Percentiles rank a stretch among this genome's conserved stretches.
These are phyloP conservation scores for Drosophila eohydei DNA, from an alignment of 2,888 invertebrate genomes.

Conservation along the genomic window DNA sequence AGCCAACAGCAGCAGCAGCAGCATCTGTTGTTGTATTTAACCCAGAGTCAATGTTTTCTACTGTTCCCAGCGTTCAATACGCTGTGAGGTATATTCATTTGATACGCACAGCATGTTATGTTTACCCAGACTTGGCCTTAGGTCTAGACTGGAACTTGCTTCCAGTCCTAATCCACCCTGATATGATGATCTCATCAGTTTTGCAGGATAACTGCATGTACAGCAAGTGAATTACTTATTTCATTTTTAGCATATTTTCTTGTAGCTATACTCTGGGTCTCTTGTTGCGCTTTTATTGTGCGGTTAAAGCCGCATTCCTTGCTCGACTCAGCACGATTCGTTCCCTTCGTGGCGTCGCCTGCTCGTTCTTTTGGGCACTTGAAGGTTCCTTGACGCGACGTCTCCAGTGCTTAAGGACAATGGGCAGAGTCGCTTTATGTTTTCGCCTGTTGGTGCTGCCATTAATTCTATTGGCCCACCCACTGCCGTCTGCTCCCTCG, in stretches of 20 bases:
- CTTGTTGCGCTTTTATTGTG: conserved; percentile 77
- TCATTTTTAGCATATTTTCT: conserved; percentile 49
- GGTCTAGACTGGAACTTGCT: neutral
- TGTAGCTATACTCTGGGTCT: conserved; percentile 44
- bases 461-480: conserved; percentile 63
- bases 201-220: conserved; percentile 22
- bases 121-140: too few relatives aligned
- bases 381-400: conserved; percentile 75
- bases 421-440: conserved; percentile 63
- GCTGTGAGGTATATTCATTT: neutral
- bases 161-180: neutral
- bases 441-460: conserved; percentile 50
- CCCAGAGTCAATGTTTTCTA: conserved; percentile 42
- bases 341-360: conserved; percentile 7
- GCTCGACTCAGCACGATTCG: neutral
- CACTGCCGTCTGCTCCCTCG: conserved; percentile 33
- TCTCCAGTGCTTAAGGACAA: conserved; percentile 35
- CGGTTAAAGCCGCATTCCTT: conserved; percentile 41
- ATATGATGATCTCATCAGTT: neutral
- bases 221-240: neutral
- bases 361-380: conserved; percentile 44
- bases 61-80: neutral
- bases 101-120: too few relatives aligned
- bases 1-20: conserved; percentile 59
- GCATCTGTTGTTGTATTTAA: conserved; percentile 34